Percentiles rank a stretch among this genome's conserved stretches.
These are phyloP conservation scores for Dromiciops gliroides DNA, from an alignment of 2,113 vertebrate species.

Conservation along the genomic window DNA sequence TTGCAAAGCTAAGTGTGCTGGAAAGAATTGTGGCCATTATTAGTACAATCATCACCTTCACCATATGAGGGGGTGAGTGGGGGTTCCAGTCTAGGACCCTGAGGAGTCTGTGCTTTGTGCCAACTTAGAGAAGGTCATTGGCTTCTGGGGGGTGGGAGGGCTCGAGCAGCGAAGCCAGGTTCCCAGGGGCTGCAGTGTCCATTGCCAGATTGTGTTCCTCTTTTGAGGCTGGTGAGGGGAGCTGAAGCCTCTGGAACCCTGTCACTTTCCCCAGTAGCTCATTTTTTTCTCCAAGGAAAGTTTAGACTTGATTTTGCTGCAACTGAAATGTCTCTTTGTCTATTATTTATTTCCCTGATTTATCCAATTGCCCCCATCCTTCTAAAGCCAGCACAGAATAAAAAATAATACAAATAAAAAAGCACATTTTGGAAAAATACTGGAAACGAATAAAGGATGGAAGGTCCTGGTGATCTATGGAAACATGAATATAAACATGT, in stretches of 20 bases:
- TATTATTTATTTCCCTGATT: neutral
- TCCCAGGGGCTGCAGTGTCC: neutral
- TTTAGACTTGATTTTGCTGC: neutral
- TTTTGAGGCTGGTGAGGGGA: neutral
- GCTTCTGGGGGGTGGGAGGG: neutral
- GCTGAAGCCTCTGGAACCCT: neutral
- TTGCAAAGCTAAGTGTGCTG: neutral
- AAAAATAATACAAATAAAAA: neutral
- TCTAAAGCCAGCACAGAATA: neutral
- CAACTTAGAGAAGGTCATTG: neutral
- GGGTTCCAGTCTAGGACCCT: neutral
- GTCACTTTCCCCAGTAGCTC: neutral
- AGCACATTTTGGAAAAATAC: neutral
- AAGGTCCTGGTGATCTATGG: neutral
- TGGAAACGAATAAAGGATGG: neutral
- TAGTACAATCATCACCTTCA: neutral
- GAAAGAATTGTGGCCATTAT: neutral
- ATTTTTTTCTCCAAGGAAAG: neutral
- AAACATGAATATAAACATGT: conserved; percentile 1
- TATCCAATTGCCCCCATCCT: neutral
- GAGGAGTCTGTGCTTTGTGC: neutral
- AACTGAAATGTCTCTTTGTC: neutral
- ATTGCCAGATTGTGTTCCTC: neutral
- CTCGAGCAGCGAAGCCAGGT: neutral
- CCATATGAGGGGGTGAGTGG: neutral